These are phyloP conservation scores for Pseudomugil gertrudae DNA, from an alignment of 2,797 vertebrate species.

Conservation along the genomic window DNA sequence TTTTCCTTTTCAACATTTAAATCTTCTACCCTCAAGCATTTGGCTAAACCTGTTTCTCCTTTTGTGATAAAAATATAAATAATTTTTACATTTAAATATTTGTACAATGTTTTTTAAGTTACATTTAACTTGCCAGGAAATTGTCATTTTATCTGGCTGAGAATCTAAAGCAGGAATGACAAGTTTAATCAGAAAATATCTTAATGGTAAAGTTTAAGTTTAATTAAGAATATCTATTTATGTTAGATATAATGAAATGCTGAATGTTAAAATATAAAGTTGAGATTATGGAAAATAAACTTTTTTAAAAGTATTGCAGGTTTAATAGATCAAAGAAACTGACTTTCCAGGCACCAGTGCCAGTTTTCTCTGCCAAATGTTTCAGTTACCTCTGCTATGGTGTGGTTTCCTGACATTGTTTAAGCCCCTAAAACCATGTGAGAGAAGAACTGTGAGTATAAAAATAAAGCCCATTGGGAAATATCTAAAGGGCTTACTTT, in stretches of 20 bases:
- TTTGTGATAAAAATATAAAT: not conserved
- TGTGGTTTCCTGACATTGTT: constrained; percentile 69
- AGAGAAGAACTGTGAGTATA: constrained; percentile 31
- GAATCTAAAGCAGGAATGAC: not conserved
- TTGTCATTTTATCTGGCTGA: not conserved
- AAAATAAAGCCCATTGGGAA: too few species aligned
- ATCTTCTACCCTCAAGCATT: constrained; percentile 7
- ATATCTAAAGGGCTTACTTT: too few species aligned
- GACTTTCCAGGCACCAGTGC: constrained; percentile 41
- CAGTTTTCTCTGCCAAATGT: constrained; percentile 47
- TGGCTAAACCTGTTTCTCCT: not conserved
- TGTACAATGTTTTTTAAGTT: not conserved
- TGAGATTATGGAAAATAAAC: not conserved
- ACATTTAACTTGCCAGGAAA: not conserved
- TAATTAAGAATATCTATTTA: too few species aligned
- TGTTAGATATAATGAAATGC: not conserved
- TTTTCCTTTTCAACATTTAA: constrained; percentile 8
- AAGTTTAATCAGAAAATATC: constrained; percentile 9
- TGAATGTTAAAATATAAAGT: not conserved
- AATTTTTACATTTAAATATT: too few species aligned
- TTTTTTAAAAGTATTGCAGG: constrained; percentile 16
- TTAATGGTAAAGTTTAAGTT: too few species aligned
- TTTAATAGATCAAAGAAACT: constrained; percentile 1
- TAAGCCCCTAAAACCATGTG: constrained; percentile 1
- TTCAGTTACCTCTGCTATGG: constrained; percentile 50